Evolutionary conservation across 2,797 vertebrate species (phyloP).

Genomic region (Luscinia luscinia): DNA sequence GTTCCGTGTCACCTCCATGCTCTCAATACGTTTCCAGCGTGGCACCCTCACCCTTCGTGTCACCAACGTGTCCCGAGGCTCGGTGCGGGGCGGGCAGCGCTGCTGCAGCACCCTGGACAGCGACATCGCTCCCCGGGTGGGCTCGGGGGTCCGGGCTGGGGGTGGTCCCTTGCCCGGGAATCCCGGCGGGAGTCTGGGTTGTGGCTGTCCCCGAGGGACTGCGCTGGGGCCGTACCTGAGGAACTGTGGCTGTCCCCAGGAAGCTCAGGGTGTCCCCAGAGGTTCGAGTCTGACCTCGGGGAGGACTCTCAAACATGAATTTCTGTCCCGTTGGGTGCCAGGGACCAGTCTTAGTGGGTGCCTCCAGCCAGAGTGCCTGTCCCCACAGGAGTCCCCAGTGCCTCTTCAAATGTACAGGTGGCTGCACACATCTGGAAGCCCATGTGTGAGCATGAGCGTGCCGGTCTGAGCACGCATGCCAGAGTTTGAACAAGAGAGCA

Average conservation of each 20-base stretch:
- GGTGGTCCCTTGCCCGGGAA: too few species aligned
- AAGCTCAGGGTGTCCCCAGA: not conserved
- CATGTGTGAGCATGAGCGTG: fast-evolving
- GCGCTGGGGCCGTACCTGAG: not conserved
- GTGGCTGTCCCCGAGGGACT: not conserved
- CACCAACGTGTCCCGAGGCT: too few species aligned
- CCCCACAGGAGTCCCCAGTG: fast-evolving
- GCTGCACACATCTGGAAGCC: fast-evolving
- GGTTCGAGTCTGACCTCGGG: not conserved
- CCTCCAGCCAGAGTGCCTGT: fast-evolving
- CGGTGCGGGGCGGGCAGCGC: too few species aligned
- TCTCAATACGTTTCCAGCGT: too few species aligned
- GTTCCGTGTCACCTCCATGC: too few species aligned
- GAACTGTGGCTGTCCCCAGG: not conserved
- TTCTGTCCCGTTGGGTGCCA: too few species aligned
- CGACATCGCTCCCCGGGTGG: too few species aligned
- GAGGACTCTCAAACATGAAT: not conserved
- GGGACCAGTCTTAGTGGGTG: not conserved
- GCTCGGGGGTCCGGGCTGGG: too few species aligned
- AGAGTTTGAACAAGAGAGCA: too few species aligned
- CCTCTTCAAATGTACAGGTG: fast-evolving
- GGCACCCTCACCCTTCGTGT: too few species aligned
- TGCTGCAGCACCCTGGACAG: too few species aligned
- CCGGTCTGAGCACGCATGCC: fast-evolving
- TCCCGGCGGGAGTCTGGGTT: fast-evolving